phyloP scores from a whole-genome alignment of 2,888 invertebrate genomes.

The Beris chalybata region DNA sequence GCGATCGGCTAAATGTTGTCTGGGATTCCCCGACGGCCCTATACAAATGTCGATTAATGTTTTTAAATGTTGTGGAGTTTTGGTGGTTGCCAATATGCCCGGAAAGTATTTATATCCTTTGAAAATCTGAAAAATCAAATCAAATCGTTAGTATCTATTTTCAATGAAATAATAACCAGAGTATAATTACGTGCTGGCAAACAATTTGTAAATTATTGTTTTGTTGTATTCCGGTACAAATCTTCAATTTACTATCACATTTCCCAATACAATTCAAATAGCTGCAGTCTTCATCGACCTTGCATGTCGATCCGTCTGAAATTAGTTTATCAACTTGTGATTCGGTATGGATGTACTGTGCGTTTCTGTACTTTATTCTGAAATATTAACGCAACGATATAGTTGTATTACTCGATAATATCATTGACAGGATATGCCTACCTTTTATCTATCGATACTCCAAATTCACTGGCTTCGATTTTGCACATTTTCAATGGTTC shows the following conservation, averaged over 20 bases:
- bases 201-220: constrained; percentile 54
- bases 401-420: not conserved
- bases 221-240: constrained; percentile 50
- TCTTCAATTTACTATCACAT: constrained; percentile 47
- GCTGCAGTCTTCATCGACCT: constrained; percentile 47
- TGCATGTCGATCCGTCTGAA: constrained; percentile 48
- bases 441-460: constrained; percentile 50
- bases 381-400: not conserved
- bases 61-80: constrained; percentile 46
- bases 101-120: constrained; percentile 49
- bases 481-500: constrained; percentile 53
- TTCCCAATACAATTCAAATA: constrained; percentile 49
- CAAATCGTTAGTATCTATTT: not conserved
- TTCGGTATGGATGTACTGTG: constrained; percentile 49
- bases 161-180: not conserved
- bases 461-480: constrained; percentile 50
- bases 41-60: constrained; percentile 49
- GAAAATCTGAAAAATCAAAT: constrained; percentile 44
- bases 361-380: constrained; percentile 52
- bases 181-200: constrained; percentile 44
- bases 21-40: constrained; percentile 46
- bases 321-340: constrained; percentile 50
- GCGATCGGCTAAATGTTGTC: constrained; percentile 46
- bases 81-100: constrained; percentile 49
- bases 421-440: constrained; percentile 23